Evolutionary conservation across 2,888 invertebrate species (phyloP), one percentile per base, ranked within the genome.

Genomic region (Catocala nupta): DNA sequence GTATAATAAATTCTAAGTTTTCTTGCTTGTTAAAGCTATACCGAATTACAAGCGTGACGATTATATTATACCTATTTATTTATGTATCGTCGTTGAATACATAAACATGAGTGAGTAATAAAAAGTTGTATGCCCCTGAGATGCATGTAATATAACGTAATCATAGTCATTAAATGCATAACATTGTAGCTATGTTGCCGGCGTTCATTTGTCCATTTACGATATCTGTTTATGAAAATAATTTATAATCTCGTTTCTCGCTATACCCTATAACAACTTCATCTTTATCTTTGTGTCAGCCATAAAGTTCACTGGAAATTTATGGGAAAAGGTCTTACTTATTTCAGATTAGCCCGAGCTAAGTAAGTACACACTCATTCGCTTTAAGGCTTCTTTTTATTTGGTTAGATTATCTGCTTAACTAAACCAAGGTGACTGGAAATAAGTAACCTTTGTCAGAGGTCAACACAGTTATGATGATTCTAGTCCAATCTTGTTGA

Each of bases 141-240:
- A 67, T 55, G 62, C 44, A 69, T 55, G 68, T 68, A 74, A 78
- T 62, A 72, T 75, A 75, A 68, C 61, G 62, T 70, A 78, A 76
- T 65, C 72, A 65, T 55, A 60, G 55, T 68, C 58, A 72, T 72
- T 70, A 66, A 42, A 44, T 36, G 44, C 61, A 55, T 58, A 51
- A 56, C 49, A 54, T 34, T 53, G 53, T 25, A 9, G 65, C 62
- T 61, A 55, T 9, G n/a, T 66, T 65, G 66, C 71, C 55, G 59
- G 10, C 55, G 42, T 34, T 49, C 13, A 52, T 51, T 55, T 55
- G 56, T 65, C 66, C 63, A 70, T 78, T 76, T 63, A 67, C 59
- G 51, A 49, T 49, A 48, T 16, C 16, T 48, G 39, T 63, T 57
- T 43, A 12, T 48, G 16, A 39, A 36, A 55, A 34, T 13, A 33